A percentile compares a stretch with the other conserved stretches of the same genome.
Conservation (phyloP, 2,113 vertebrate species). For the Silurus glanis region DNA sequence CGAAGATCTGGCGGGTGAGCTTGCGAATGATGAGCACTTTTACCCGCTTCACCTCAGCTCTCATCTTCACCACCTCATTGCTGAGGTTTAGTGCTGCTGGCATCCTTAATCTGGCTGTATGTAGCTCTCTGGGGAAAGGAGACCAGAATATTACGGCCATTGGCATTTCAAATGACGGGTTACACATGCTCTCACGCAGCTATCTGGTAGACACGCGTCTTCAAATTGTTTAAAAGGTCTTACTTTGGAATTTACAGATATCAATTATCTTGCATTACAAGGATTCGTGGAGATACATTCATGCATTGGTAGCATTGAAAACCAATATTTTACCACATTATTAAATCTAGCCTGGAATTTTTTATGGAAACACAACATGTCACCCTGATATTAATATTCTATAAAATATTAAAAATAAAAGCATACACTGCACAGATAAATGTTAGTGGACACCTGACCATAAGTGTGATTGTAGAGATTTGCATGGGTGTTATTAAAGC, state of each 20-base stretch:
- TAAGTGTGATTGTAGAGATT: no score
- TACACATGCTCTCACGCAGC: background rate
- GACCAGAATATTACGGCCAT: background rate
- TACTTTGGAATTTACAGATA: no score
- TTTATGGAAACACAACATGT: background rate
- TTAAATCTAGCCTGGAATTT: background rate
- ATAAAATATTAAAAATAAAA: no score
- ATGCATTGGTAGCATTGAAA: background rate
- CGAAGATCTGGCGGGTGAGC: constrained; percentile 79
- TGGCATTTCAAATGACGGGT: background rate
- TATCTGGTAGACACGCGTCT: background rate
- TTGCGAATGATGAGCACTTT: constrained; percentile 85
- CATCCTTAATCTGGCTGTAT: constrained; percentile 40
- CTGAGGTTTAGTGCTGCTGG: constrained; percentile 67
- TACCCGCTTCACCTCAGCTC: constrained; percentile 90
- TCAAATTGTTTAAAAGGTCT: background rate
- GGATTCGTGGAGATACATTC: background rate
- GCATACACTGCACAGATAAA: no score
- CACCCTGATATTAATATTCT: background rate
- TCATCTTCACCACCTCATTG: constrained; percentile 92
- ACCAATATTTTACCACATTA: background rate
- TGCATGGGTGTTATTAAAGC: no score
- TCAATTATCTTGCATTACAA: background rate
- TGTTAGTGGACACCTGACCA: no score
- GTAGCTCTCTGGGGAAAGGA: background rate